These are phyloP conservation scores for Synanthedon tipuliformis DNA, from an alignment of 2,888 invertebrate species.

Conservation along the genomic window DNA sequence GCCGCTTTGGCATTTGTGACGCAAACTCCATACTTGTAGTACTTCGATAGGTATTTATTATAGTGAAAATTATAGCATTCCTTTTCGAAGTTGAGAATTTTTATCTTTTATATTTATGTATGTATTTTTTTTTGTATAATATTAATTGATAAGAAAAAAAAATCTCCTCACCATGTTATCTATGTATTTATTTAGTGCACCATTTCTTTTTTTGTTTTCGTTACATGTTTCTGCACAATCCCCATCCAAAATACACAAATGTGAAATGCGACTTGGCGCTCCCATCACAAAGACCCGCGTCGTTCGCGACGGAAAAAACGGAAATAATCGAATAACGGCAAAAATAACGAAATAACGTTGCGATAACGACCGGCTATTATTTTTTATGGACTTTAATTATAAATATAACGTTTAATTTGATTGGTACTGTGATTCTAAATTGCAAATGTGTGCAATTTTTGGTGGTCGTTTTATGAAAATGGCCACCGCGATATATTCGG, in stretches of 20 bases:
- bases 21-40: too few species aligned
- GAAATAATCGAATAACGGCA: constrained; percentile 36
- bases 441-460: constrained; percentile 12
- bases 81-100: too few species aligned
- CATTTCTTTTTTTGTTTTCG: constrained; percentile 63
- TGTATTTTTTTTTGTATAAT: background rate
- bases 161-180: too few species aligned
- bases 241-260: constrained; percentile 55
- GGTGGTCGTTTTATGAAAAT: constrained; percentile 1
- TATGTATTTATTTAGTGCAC: constrained; percentile 66
- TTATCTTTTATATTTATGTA: background rate
- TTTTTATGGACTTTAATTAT: constrained; percentile 22
- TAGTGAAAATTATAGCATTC: too few species aligned
- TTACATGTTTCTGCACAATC: constrained; percentile 68
- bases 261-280: constrained; percentile 37
- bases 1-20: too few species aligned
- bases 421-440: constrained; percentile 56
- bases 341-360: too few species aligned
- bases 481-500: background rate
- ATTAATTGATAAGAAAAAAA: background rate
- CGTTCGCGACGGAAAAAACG: constrained; percentile 69
- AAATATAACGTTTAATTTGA: constrained; percentile 18
- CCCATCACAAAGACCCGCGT: constrained; percentile 66
- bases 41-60: too few species aligned
- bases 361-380: constrained; percentile 4